Evolutionary conservation across 2,113 vertebrate genomes (phyloP).

Genomic region (Herpailurus yagouaroundi): DNA sequence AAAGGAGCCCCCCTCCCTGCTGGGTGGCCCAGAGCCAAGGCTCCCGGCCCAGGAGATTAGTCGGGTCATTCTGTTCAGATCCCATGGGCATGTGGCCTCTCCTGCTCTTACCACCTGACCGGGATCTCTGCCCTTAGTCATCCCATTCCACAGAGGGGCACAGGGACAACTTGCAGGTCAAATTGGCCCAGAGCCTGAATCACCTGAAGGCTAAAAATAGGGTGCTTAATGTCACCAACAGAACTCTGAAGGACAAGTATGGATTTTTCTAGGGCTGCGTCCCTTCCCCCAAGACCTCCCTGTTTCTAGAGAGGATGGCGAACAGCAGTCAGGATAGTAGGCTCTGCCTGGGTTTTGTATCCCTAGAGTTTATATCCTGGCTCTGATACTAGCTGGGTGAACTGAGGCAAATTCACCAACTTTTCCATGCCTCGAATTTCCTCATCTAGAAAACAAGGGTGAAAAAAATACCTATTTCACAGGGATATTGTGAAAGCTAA

Average conservation of each 20-base stretch:
- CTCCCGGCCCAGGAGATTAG: conserved; percentile 56
- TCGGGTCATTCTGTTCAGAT: conserved; percentile 62
- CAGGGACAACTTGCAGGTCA: conserved; percentile 36
- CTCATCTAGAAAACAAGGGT: conserved; percentile 1
- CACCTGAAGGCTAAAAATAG: conserved; percentile 50
- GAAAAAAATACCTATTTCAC: background rate
- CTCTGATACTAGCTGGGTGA: background rate
- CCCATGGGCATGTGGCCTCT: conserved; percentile 38
- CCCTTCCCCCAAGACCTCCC: background rate
- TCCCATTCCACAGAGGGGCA: conserved; percentile 32
- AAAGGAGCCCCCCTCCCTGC: background rate
- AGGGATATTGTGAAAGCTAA: background rate
- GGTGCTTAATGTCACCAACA: background rate
- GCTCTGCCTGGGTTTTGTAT: background rate
- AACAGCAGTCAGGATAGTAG: background rate
- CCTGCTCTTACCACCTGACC: conserved; percentile 52
- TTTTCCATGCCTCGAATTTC: background rate
- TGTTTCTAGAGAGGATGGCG: background rate
- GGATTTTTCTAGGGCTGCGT: background rate
- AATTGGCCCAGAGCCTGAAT: conserved; percentile 50
- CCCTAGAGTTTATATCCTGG: background rate
- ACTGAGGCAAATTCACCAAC: background rate
- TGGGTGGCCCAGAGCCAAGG: conserved; percentile 53
- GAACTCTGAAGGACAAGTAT: background rate
- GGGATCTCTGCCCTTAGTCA: conserved; percentile 50